Evolutionary conservation across 1,140 invertebrate species (phyloP).

Genomic region (Ericerus pela): DNA sequence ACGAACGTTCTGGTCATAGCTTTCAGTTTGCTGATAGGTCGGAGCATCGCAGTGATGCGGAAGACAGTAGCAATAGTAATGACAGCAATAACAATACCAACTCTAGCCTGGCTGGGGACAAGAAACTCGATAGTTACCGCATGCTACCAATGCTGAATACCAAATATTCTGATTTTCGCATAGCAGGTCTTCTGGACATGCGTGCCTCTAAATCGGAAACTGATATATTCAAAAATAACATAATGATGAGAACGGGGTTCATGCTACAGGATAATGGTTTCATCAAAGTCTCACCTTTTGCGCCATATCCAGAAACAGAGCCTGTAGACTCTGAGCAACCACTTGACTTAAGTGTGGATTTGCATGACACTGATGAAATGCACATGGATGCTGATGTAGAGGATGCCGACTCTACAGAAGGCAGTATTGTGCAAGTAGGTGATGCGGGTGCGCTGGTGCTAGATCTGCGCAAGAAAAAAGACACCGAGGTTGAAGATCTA

Average conservation of each 20-base stretch:
- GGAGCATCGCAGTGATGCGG: background rate
- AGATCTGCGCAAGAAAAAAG: constrained; percentile 70
- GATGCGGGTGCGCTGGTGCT: constrained; percentile 67
- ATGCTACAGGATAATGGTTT: constrained; percentile 1
- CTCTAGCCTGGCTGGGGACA: background rate
- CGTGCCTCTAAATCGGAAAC: background rate
- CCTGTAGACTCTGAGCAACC: constrained; percentile 19
- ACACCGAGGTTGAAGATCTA: constrained; percentile 30
- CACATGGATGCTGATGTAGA: constrained; percentile 13
- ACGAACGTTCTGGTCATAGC: too few species aligned
- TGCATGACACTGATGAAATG: too few species aligned
- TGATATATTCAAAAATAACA: background rate
- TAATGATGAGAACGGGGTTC: background rate
- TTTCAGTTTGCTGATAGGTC: too few species aligned
- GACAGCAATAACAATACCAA: constrained; percentile 4
- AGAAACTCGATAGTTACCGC: background rate
- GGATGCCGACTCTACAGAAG: background rate
- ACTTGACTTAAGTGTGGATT: constrained; percentile 15
- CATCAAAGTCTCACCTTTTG: background rate
- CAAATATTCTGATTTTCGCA: background rate
- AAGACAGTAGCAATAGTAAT: constrained; percentile 1
- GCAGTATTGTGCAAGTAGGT: constrained; percentile 35
- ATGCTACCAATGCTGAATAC: background rate
- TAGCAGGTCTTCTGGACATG: background rate
- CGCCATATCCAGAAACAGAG: too few species aligned